Conservation (phyloP, 2,113 vertebrate genomes). For the Capra hircus region DNA sequence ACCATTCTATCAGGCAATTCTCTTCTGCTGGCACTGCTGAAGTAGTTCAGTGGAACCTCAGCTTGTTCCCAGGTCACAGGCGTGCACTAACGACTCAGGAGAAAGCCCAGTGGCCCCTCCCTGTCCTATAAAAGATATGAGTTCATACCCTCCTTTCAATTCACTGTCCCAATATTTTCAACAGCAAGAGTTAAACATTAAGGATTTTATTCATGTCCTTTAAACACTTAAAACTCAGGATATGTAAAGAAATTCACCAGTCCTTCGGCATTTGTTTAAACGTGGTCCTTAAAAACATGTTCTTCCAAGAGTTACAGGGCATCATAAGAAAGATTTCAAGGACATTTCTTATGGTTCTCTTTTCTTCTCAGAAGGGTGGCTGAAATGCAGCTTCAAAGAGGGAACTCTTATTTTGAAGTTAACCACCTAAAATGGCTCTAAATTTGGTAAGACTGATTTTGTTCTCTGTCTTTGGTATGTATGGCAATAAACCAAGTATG, state of each 20-base stretch:
- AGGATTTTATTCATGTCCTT: not conserved
- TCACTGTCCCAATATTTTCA: not conserved
- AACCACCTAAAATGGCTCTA: not conserved
- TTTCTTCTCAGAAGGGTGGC: conserved; percentile 15
- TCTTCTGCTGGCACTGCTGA: not conserved
- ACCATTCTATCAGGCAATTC: not conserved
- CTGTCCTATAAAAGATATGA: not conserved
- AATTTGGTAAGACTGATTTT: conserved; percentile 5
- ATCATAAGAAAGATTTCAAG: not conserved
- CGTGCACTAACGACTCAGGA: not conserved
- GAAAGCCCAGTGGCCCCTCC: not conserved
- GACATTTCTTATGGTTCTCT: not conserved
- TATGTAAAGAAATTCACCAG: not conserved
- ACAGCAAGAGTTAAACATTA: conserved; percentile 1
- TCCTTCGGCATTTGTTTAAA: conserved; percentile 5
- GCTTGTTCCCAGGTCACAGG: not conserved
- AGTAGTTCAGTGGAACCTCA: not conserved
- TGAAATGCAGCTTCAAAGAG: not conserved
- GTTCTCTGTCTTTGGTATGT: not conserved
- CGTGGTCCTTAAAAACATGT: not conserved
- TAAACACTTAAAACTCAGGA: not conserved
- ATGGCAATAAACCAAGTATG: not conserved
- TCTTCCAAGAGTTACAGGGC: not conserved
- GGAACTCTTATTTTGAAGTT: not conserved
- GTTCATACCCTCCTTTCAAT: not conserved